phyloP scores from a whole-genome alignment of 2,888 invertebrate genomes.

The Sinotaia quadrata region DNA sequence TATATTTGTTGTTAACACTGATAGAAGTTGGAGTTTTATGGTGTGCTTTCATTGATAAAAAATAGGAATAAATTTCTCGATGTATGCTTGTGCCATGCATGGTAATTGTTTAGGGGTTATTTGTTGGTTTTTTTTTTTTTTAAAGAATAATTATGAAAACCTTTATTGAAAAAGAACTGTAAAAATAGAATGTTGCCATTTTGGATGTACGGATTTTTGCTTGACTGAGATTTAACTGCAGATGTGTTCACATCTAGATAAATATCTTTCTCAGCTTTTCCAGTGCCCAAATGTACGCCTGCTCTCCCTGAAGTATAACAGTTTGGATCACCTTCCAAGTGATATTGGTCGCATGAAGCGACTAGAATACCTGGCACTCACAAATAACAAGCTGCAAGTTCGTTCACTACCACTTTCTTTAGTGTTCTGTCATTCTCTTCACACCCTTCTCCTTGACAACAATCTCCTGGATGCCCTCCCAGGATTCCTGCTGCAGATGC shows the following conservation, averaged over 20 bases:
- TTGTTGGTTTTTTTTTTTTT: too few relatives aligned
- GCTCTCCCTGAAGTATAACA: constrained; percentile 73
- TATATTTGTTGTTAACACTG: too few relatives aligned
- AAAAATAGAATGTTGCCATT: too few relatives aligned
- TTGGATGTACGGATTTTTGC: too few relatives aligned
- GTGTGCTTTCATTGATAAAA: too few relatives aligned
- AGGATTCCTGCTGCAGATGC: constrained; percentile 73
- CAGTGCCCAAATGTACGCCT: constrained; percentile 71
- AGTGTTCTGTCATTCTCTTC: constrained; percentile 71
- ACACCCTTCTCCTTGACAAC: constrained; percentile 72
- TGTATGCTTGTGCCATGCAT: too few relatives aligned
- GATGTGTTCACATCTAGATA: too few relatives aligned
- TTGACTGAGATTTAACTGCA: neutral
- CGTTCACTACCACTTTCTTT: constrained; percentile 73
- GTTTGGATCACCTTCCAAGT: constrained; percentile 71
- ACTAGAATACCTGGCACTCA: constrained; percentile 72
- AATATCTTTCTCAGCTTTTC: constrained; percentile 70
- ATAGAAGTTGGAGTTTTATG: too few relatives aligned
- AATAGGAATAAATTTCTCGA: too few relatives aligned
- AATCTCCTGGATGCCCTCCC: constrained; percentile 74
- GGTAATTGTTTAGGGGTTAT: too few relatives aligned
- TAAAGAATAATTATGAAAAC: too few relatives aligned
- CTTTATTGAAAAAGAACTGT: too few relatives aligned
- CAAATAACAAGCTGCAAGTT: constrained; percentile 73
- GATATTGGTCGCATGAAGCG: constrained; percentile 73